Evolutionary conservation across 2,113 vertebrate genomes (phyloP), one percentile per base, ranked within the genome.

Genomic region (Apistogramma diplotaenia): DNA sequence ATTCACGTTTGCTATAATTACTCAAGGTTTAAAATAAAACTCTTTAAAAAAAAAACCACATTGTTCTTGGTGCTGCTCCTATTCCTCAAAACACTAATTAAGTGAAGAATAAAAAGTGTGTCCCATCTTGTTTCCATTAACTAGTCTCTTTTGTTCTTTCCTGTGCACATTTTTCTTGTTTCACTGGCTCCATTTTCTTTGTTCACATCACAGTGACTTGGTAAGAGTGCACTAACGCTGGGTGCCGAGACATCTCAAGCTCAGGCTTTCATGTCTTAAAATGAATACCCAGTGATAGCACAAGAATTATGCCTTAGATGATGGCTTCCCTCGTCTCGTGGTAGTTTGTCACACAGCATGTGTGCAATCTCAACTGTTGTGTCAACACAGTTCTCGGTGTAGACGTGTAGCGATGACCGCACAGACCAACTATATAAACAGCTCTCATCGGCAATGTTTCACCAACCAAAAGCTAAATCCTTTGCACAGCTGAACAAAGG

Each of bases 401-500:
- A 56, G 78, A 79, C 35, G 60, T 82, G 75, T 46, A 73, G 65
- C 10, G 51, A 82, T 67, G 84, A 87, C 89, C 78, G 61, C 73
- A 56, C 77, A 75, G 58, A 55, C 70, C 40, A 86, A 88, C 71
- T 74, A 71, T 75, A 82, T 84, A 78, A 87, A 87, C 81, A 87
- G 80, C 76, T 79, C 74, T 25, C 55, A 75, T 84, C 78, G 49
- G 74, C 67, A 65, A 56, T 74, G 76, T 80, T 84, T 82, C 78
- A 77, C 57, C 40, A 74, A 86, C 81, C n/a, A 40, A 76, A 78
- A 85, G 25, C 56, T 11, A 25, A 83, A 87, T 83, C 83, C 81
- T 89, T 76, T 74, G 77, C 87, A 84, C 87, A 87, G 82, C 88
- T 90, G 88, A 92, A 78, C 89, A 91, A 92, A 91, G 87, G 40